phyloP scores from a whole-genome alignment of 1,140 invertebrate genomes.

The Anoplolepis gracilipes region DNA sequence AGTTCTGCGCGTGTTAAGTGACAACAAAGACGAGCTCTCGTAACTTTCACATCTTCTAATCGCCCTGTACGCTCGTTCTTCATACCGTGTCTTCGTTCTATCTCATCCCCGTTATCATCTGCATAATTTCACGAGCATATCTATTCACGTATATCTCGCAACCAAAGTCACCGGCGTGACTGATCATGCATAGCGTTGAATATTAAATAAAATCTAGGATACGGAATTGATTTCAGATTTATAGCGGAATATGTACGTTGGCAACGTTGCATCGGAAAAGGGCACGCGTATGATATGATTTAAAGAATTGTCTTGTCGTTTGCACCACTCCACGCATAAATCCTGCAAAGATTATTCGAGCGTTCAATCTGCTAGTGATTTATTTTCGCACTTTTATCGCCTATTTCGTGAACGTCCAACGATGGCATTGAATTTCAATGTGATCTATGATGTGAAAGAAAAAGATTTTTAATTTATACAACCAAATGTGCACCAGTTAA shows the following conservation, averaged over 20 bases:
- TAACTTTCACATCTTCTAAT: slow-evolving; percentile 69
- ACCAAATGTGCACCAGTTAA: neutral
- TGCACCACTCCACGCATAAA: slow-evolving; percentile 46
- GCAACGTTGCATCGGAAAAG: neutral
- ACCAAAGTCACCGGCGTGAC: neutral
- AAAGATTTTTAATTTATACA: neutral
- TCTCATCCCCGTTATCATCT: slow-evolving; percentile 45
- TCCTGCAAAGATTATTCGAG: slow-evolving; percentile 38
- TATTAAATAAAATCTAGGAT: slow-evolving; percentile 6
- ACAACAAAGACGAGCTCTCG: slow-evolving; percentile 52
- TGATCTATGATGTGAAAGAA: neutral
- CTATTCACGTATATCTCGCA: slow-evolving; percentile 6
- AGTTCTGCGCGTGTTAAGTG: slow-evolving; percentile 29
- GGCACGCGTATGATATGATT: slow-evolving; percentile 23
- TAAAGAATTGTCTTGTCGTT: slow-evolving; percentile 59
- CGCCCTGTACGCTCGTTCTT: slow-evolving; percentile 32
- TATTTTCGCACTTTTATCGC: slow-evolving; percentile 4
- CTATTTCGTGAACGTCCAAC: slow-evolving; percentile 17
- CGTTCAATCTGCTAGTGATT: slow-evolving; percentile 18
- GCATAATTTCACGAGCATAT: slow-evolving; percentile 65
- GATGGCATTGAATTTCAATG: slow-evolving; percentile 17
- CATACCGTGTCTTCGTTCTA: neutral
- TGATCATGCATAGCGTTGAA: neutral
- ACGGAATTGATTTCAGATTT: slow-evolving; percentile 60
- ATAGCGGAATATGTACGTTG: neutral